A percentile compares a stretch with the other conserved stretches of the same genome.
Evolutionary conservation across 2,888 invertebrate species (phyloP).

Genomic region (Eurytoma californica): DNA sequence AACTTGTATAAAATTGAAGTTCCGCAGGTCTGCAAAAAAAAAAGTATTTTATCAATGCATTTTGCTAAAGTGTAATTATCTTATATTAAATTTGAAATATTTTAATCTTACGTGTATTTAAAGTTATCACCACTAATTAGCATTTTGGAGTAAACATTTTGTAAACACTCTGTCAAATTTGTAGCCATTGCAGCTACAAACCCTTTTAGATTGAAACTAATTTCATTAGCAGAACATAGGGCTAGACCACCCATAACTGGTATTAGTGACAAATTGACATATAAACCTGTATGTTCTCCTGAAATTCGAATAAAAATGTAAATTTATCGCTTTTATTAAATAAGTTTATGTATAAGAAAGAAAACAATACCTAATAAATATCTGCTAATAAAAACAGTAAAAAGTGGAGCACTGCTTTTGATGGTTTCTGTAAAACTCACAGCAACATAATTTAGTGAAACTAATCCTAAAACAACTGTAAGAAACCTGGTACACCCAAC

Average conservation of each 20-base stretch:
- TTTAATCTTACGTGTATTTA: slow-evolving; percentile 82
- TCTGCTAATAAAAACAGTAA: slow-evolving; percentile 85
- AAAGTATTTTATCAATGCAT: slow-evolving; percentile 7
- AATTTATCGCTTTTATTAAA: background rate
- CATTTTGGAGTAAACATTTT: slow-evolving; percentile 88
- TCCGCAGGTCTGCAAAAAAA: slow-evolving; percentile 81
- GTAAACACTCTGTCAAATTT: slow-evolving; percentile 87
- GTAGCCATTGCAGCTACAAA: slow-evolving; percentile 86
- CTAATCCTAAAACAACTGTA: slow-evolving; percentile 84
- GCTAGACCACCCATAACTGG: slow-evolving; percentile 88
- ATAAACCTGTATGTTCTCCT: slow-evolving; percentile 82
- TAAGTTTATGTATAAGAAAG: slow-evolving; percentile 23
- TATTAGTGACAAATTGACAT: slow-evolving; percentile 83
- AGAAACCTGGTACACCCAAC: slow-evolving; percentile 85
- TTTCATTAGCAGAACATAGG: slow-evolving; percentile 85
- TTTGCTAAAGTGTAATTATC: slow-evolving; percentile 16
- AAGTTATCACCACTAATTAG: slow-evolving; percentile 84
- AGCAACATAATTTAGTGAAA: slow-evolving; percentile 86
- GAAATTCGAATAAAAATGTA: slow-evolving; percentile 53
- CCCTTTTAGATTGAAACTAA: slow-evolving; percentile 84
- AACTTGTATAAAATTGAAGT: slow-evolving; percentile 86
- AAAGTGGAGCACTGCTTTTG: slow-evolving; percentile 87
- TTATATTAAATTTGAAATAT: background rate
- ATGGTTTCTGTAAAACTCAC: slow-evolving; percentile 89
- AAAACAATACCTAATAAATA: slow-evolving; percentile 77